Percentiles rank a stretch among this genome's conserved stretches.
Conservation (phyloP, 2,888 invertebrate genomes). For the Diaphora mendica region DNA sequence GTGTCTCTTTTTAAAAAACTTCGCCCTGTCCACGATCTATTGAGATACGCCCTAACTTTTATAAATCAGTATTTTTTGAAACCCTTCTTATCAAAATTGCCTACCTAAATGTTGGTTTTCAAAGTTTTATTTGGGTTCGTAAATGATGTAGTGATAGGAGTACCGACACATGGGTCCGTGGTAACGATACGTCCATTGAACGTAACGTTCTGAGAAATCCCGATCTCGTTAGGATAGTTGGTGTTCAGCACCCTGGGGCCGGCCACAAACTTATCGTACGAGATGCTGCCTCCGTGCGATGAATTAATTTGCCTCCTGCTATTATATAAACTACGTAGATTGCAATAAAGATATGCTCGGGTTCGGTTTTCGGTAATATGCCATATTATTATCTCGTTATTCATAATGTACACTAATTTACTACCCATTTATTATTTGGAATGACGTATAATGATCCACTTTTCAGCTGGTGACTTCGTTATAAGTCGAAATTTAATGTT, state of each 20-base stretch:
- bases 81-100: conserved; percentile 43
- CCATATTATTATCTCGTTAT: conserved; percentile 59
- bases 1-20: conserved; percentile 51
- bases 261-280: conserved; percentile 72
- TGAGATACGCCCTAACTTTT: conserved; percentile 41
- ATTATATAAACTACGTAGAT: conserved; percentile 79
- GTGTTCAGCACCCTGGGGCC: conserved; percentile 66
- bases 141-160: conserved; percentile 68
- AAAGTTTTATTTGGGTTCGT: conserved; percentile 46
- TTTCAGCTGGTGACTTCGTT: background rate
- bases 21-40: conserved; percentile 55
- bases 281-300: conserved; percentile 77
- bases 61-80: conserved; percentile 25
- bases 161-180: conserved; percentile 57
- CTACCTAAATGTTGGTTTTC: conserved; percentile 43
- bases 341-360: conserved; percentile 76
- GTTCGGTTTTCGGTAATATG: conserved; percentile 59
- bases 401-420: conserved; percentile 66
- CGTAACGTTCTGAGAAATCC: conserved; percentile 74
- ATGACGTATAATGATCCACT: background rate
- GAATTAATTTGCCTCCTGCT: conserved; percentile 80
- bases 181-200: conserved; percentile 62
- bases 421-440: conserved; percentile 56
- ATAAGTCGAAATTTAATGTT: background rate
- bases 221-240: conserved; percentile 82